These are phyloP conservation scores for Pogonus chalceus DNA, from an alignment of 1,140 invertebrate species.

Conservation along the genomic window DNA sequence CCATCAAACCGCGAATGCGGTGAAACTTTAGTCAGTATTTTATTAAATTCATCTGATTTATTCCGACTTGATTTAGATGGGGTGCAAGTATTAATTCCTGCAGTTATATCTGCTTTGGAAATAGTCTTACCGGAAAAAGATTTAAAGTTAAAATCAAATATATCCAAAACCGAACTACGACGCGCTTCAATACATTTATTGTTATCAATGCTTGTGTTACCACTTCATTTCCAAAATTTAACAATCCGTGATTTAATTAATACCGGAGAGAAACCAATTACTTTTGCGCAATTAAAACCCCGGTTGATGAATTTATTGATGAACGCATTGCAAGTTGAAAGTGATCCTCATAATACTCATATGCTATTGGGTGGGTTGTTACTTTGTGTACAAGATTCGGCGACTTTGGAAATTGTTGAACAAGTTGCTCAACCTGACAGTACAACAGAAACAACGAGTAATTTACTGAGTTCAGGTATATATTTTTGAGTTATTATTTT, in stretches of 20 bases:
- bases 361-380: constrained; percentile 76
- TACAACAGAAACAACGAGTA: constrained; percentile 46
- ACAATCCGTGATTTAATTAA: constrained; percentile 61
- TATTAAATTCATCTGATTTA: constrained; percentile 69
- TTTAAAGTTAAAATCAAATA: constrained; percentile 50
- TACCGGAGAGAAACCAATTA: constrained; percentile 38
- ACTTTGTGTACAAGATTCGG: constrained; percentile 72
- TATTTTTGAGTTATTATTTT: constrained; percentile 10
- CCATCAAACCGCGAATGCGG: constrained; percentile 50
- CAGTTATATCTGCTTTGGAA: constrained; percentile 76
- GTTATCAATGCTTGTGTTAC: constrained; percentile 78
- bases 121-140: constrained; percentile 64
- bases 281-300: constrained; percentile 71
- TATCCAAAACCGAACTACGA: constrained; percentile 70
- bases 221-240: constrained; percentile 81
- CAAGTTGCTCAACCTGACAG: constrained; percentile 45
- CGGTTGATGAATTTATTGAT: constrained; percentile 77
- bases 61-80: constrained; percentile 89
- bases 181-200: constrained; percentile 84
- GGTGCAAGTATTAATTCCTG: constrained; percentile 80
- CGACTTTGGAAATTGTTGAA: constrained; percentile 62
- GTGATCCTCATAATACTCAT: constrained; percentile 79
- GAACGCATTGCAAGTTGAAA: constrained; percentile 76
- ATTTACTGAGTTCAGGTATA: constrained; percentile 63
- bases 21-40: constrained; percentile 65